Base-by-base conservation (phyloP, 2,888 invertebrate genomes). In the Seira ritae region DNA sequence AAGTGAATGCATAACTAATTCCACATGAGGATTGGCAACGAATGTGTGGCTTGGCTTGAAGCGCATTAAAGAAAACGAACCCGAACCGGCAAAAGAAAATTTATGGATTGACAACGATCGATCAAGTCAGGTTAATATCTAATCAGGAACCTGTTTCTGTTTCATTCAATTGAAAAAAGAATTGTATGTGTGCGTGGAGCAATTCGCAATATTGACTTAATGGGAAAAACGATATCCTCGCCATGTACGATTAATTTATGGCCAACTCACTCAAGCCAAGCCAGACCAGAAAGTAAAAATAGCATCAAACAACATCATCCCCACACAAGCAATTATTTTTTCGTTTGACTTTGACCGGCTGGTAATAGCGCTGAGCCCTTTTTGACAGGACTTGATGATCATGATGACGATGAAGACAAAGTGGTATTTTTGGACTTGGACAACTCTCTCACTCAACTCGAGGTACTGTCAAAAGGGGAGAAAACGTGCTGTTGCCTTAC, bases 81-180 rank as follows among this genome's bases (percentile, higher is more conserved):
- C 15, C 15, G 12, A n/a, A 65, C 67, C 66, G 67, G 46, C 74
- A 23, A 66, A 73, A 8, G 12, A 66, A 75, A 73, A 75, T 75
- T 75, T 75, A 75, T 75, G 74, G 65, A 75, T 67, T 75, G 74
- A 75, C 74, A 75, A 65, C 74, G 46, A 66, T 67, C 74, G 74
- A 37, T 75, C 66, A 66, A 22, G 71, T 71, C 22, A 70, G 62
- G 66, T 74, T 42, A 50, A 66, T 46, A 75, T 65, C 46, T 67
- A 67, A 75, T 66, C 74, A 67, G 66, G 42, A 60, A 73, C 42
- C 62, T 65, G 65, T 73, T 71, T n/a, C n/a, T n/a, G n/a, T n/a
- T 42, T 73, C 37, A 73, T 55, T 73, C 37, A 42, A 42, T 42
- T 42, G 42, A 42, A 42, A 42, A n/a, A 42, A 42, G 42, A 42